phyloP scores from a whole-genome alignment of 1,140 invertebrate species.

The Leptinotarsa undecemlineata region DNA sequence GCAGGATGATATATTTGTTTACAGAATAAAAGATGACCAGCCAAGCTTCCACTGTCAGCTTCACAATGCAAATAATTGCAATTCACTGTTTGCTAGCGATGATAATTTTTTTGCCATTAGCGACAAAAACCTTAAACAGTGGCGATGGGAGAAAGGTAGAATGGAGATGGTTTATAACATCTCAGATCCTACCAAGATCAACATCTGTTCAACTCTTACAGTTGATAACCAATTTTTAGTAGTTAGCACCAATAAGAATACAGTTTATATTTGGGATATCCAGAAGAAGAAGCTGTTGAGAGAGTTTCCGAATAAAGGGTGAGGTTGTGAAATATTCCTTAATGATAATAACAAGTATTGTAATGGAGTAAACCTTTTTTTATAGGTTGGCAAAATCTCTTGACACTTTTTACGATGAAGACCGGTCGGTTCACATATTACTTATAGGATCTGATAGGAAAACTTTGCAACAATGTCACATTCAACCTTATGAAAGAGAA shows the following conservation, averaged over 20 bases:
- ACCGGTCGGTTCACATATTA: constrained; percentile 30
- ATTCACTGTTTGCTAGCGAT: constrained; percentile 19
- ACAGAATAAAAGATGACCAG: neutral
- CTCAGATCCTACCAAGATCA: neutral
- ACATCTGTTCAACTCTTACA: constrained; percentile 24
- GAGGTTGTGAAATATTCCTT: neutral
- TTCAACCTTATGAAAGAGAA: constrained; percentile 24
- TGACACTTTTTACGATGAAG: constrained; percentile 33
- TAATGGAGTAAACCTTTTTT: constrained; percentile 1
- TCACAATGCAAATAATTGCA: constrained; percentile 12
- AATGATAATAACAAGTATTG: neutral
- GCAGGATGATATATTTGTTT: constrained; percentile 13
- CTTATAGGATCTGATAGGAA: constrained; percentile 36
- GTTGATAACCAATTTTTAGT: constrained; percentile 23
- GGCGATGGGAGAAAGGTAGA: constrained; percentile 12
- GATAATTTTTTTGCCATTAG: constrained; percentile 11
- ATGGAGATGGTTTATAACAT: neutral
- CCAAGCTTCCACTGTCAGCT: neutral
- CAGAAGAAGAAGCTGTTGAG: constrained; percentile 18
- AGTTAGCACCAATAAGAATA: constrained; percentile 20
- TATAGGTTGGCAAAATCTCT: constrained; percentile 29
- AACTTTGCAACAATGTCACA: constrained; percentile 35
- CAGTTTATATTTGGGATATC: constrained; percentile 25
- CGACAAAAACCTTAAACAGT: constrained; percentile 18
- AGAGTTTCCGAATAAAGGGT: constrained; percentile 20